phyloP scores from a whole-genome alignment of 1,140 invertebrate genomes.

The Drosophila persimilis region DNA sequence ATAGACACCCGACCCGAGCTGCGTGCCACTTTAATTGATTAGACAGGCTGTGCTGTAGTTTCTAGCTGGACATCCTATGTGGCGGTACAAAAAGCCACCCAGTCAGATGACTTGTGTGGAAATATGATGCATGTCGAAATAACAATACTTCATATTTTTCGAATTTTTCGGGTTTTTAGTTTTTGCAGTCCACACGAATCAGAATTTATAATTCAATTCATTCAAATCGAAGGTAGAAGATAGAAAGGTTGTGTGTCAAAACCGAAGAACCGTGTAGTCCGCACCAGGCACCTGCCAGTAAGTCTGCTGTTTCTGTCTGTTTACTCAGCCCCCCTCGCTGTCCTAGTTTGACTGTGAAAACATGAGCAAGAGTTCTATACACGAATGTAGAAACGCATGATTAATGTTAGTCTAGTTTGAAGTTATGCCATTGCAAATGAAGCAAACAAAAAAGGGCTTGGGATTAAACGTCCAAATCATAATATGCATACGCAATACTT shows the following conservation, averaged over 20 bases:
- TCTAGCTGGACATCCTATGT: conserved; percentile 33
- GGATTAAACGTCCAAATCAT: not conserved
- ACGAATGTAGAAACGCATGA: not conserved
- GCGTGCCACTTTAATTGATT: conserved; percentile 47
- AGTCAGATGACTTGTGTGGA: not conserved
- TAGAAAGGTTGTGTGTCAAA: conserved; percentile 8
- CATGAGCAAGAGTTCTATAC: not conserved
- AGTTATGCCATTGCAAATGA: not conserved
- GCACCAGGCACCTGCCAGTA: not conserved
- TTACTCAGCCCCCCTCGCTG: conserved; percentile 5
- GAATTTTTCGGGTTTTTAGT: not conserved
- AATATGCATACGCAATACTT: not conserved
- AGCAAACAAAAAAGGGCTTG: not conserved
- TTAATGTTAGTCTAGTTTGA: not conserved
- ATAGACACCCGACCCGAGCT: conserved; percentile 8
- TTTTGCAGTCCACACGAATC: not conserved
- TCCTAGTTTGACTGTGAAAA: conserved; percentile 1
- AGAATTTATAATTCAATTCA: conserved; percentile 12
- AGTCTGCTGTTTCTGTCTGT: not conserved
- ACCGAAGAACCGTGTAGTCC: conserved; percentile 2
- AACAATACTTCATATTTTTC: not conserved
- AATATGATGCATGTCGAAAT: conserved; percentile 11
- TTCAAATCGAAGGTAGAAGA: conserved; percentile 3
- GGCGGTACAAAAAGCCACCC: conserved; percentile 1
- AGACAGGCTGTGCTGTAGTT: conserved; percentile 17